Evolutionary conservation across 2,797 vertebrate species (phyloP).

Genomic region (Lateolabrax maculatus): DNA sequence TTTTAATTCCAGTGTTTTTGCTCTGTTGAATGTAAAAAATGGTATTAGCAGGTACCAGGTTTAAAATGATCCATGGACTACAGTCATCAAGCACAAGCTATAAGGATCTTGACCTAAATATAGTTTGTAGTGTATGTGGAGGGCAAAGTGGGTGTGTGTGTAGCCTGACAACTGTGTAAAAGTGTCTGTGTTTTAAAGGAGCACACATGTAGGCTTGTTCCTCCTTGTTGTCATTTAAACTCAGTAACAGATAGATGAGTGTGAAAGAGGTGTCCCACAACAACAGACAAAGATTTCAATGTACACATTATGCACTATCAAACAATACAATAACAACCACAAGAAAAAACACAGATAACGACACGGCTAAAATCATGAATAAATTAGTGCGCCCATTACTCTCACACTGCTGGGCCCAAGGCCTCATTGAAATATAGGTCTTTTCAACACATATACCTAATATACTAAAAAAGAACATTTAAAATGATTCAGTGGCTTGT

Average conservation of each 20-base stretch:
- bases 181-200: constrained; percentile 14
- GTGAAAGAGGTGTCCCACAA: constrained; percentile 20
- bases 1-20: neutral
- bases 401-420: constrained; percentile 61
- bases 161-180: constrained; percentile 2
- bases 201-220: neutral
- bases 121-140: neutral
- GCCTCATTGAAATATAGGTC: constrained; percentile 88
- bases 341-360: constrained; percentile 70
- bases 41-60: neutral
- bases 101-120: constrained; percentile 23
- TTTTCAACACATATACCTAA: constrained; percentile 90
- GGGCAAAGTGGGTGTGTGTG: neutral
- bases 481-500: constrained; percentile 90
- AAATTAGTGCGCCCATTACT: constrained; percentile 85
- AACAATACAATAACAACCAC: constrained; percentile 64
- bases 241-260: neutral
- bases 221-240: constrained; percentile 17
- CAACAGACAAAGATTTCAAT: constrained; percentile 34
- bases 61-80: neutral
- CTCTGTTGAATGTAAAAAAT: neutral
- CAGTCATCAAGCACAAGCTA: neutral
- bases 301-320: constrained; percentile 35
- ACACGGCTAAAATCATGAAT: constrained; percentile 83
- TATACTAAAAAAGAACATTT: constrained; percentile 92